A percentile compares a stretch with the other conserved stretches of the same genome.
phyloP scores from a whole-genome alignment of 2,888 invertebrate genomes.

The Lepidonotus clava region DNA sequence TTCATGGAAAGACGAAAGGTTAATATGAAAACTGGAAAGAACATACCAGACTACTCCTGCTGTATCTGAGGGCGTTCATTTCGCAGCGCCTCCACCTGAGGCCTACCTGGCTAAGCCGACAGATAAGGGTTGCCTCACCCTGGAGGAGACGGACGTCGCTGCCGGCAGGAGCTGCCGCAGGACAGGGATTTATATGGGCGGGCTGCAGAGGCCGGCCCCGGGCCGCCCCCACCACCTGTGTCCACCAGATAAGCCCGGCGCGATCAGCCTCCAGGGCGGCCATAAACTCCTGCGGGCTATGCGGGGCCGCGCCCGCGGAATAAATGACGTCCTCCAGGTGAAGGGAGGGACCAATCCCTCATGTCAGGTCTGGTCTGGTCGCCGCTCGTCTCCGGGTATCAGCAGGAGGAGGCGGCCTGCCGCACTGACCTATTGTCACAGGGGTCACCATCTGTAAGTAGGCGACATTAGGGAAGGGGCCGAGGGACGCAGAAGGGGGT shows the following conservation, averaged over 20 bases:
- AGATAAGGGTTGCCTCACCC: no score
- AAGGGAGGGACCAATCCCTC: background rate
- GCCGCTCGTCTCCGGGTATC: no score
- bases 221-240: slow-evolving; percentile 21
- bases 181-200: background rate
- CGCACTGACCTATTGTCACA: no score
- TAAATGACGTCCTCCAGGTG: background rate
- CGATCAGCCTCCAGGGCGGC: background rate
- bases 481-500: no score
- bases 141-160: background rate
- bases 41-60: no score
- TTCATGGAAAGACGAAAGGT: no score
- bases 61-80: slow-evolving; percentile 18
- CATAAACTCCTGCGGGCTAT: background rate
- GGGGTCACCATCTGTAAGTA: no score
- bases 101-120: background rate
- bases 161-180: background rate
- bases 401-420: no score
- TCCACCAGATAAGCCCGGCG: slow-evolving; percentile 8
- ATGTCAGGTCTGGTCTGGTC: no score
- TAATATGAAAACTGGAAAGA: no score
- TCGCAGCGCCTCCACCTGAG: slow-evolving; percentile 14
- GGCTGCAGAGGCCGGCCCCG: background rate
- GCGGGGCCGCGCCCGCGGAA: background rate
- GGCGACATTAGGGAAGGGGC: no score